Evolutionary conservation across 2,797 vertebrate species (phyloP).

Genomic region (Mareca penelope): DNA sequence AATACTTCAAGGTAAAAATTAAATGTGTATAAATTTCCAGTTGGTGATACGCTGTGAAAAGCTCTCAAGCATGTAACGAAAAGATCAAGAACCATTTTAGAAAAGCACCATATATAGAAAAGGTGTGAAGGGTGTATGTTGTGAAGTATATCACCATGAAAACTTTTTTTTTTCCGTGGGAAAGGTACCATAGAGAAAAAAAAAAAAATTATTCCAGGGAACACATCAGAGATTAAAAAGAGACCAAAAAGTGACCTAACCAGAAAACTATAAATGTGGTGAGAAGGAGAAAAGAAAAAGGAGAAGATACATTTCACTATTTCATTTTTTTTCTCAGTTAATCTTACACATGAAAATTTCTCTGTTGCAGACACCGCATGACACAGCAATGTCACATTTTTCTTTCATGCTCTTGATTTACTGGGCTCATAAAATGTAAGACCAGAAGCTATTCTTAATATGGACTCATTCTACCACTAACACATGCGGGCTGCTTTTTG

Average conservation of each 20-base stretch:
- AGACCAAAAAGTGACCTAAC: not conserved
- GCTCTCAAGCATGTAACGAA: not conserved
- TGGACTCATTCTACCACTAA: not conserved
- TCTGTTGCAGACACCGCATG: not conserved
- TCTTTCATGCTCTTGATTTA: conserved; percentile 21
- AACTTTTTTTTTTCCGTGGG: not conserved
- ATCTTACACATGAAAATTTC: not conserved
- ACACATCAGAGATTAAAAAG: not conserved
- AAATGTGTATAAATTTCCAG: conserved; percentile 14
- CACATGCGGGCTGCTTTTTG: not conserved
- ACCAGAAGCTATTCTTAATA: conserved; percentile 46
- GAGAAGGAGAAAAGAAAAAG: not conserved
- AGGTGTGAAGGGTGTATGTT: not conserved
- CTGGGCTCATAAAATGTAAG: conserved; percentile 9
- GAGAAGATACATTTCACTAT: not conserved
- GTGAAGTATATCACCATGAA: not conserved
- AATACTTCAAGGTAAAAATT: conserved; percentile 48
- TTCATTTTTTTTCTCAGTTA: not conserved
- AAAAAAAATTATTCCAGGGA: not conserved
- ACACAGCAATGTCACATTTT: not conserved
- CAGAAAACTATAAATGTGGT: not conserved
- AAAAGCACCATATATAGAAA: not conserved
- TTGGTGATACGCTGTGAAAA: not conserved
- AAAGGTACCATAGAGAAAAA: not conserved
- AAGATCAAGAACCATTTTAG: not conserved